Conservation (phyloP, 2,888 invertebrate genomes). For the Dugesia japonica region DNA sequence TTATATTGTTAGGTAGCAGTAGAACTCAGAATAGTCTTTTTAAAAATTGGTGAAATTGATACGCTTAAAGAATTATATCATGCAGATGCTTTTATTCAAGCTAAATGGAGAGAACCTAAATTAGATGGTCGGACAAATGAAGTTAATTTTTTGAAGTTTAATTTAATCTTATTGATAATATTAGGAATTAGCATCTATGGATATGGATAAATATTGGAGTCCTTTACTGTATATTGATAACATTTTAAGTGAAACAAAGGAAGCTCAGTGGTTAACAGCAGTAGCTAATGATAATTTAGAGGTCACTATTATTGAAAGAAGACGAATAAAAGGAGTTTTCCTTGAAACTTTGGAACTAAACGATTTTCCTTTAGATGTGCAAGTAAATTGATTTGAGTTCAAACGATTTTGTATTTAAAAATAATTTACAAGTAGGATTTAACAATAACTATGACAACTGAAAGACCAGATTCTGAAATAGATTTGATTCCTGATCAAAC, state of each 20-base stretch:
- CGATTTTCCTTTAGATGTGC: conserved; percentile 36
- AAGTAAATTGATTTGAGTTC: too few species aligned
- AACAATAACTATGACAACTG: conserved; percentile 42
- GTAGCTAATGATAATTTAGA: conserved; percentile 36
- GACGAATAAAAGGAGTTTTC: conserved; percentile 38
- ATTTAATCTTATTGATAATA: too few species aligned
- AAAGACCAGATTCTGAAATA: conserved; percentile 40
- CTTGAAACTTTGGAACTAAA: conserved; percentile 38
- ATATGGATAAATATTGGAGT: conserved; percentile 38
- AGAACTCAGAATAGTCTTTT: conserved; percentile 45
- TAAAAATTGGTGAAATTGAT: conserved; percentile 48
- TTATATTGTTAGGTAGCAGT: conserved; percentile 46
- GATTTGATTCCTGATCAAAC: conserved; percentile 42
- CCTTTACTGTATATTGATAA: conserved; percentile 40
- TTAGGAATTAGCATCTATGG: conserved; percentile 37
- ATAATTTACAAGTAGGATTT: conserved; percentile 38
- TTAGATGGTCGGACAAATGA: conserved; percentile 39
- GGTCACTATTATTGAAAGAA: conserved; percentile 37
- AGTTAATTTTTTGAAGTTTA: too few species aligned
- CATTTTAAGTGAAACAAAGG: conserved; percentile 39
- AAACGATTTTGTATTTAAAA: background rate
- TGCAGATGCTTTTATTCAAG: conserved; percentile 46
- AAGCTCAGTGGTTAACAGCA: conserved; percentile 38
- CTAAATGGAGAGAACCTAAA: conserved; percentile 47
- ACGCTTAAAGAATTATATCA: conserved; percentile 47